Base-by-base conservation (phyloP, 2,797 vertebrate genomes). In the Esox lucius region DNA sequence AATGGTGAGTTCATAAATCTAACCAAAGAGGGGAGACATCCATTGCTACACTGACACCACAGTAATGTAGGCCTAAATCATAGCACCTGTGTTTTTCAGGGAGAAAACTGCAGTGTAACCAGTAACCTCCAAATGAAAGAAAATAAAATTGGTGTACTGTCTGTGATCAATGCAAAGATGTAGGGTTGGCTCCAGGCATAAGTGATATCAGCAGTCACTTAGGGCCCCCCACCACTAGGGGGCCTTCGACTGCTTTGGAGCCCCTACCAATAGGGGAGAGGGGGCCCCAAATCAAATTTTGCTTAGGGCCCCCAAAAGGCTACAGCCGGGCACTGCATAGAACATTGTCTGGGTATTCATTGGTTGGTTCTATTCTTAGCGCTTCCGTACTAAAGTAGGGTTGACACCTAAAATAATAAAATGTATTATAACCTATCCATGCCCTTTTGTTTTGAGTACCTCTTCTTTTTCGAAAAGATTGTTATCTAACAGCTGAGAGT, bases 1-100 rank as follows among this genome's bases (percentile, higher is more conserved):
- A 84, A 19, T 53, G 66, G 15, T 64, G 24, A 22, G 28, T 61
- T 70, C 66, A 83, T 87, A 85, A 73, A 83, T 80, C 83, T 76
- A 49, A 8, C 68, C 19, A 0, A 13, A 26, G 46, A 75, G 56
- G 69, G 68, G 56, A 83, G 64, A 77, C n/a, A 56, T n/a, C 9
- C n/a, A 9, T 7, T 15, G 9, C 53, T 56, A 56, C n/a, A n/a
- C n/a, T 11, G 53, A 56, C 53, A n/a, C 53, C 53, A 53, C 51
- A 78, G 79, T 53, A 65, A 28, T 64, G 24, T 31, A 16, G 26
- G 24, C 26, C 26, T 31, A 15, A 28, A 64, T 64, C 61, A 28
- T 28, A 64, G 5, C n/a, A n/a, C 61, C 28, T 8, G 1, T 13
- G 61, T 17, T 2, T 31, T 28, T 31, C 61, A 31, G 61, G 22